Evolutionary conservation across 2,888 invertebrate species (phyloP), one percentile per base, ranked within the genome.

Genomic region (Cheilosia soror): DNA sequence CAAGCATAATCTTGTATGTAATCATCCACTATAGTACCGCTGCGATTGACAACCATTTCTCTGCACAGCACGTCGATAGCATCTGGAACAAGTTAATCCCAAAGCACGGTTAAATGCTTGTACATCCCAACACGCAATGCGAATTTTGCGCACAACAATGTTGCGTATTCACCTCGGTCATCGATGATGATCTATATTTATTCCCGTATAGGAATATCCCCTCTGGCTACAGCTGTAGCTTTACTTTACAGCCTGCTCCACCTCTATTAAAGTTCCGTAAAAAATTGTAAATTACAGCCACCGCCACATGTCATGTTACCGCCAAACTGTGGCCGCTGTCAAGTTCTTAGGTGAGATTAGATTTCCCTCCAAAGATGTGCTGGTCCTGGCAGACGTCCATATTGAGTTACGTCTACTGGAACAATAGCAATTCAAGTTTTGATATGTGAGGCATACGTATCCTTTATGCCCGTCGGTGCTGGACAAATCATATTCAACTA

Each of bases 41-140:
- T 9, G 42, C 57, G 29, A 79, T 72, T 75, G 69, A 75, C 63
- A 81, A 51, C 42, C 27, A 49, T 65, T 44, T 51, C 42, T 27
- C 9, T 49, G 9, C 57, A 40, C 37, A 69, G 49, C 44, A 20
- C 27, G 63, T 13, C 15, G 53, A 71, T 51, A 66, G 25, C n/a
- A 68, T 55, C 33, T 60, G 47, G 55, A 69, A 75, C 80, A 62
- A 68, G 73, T 80, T 80, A 49, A 63, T 80, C 37, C 66, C 29
- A n/a, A 31, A n/a, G 4, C 42, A 57, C 37, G 9, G 20, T 51
- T 31, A 76, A 76, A 71, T 71, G 25, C 13, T 4, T 51, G 27
- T 13, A 37, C 7, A 53, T 66, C n/a, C 53, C 33, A 25, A 47
- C 82, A 82, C 76, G 82, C 82, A 82, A 76, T 13, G 37, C 31